phyloP scores from a whole-genome alignment of 2,888 invertebrate genomes.

The Orthosia cruda region DNA sequence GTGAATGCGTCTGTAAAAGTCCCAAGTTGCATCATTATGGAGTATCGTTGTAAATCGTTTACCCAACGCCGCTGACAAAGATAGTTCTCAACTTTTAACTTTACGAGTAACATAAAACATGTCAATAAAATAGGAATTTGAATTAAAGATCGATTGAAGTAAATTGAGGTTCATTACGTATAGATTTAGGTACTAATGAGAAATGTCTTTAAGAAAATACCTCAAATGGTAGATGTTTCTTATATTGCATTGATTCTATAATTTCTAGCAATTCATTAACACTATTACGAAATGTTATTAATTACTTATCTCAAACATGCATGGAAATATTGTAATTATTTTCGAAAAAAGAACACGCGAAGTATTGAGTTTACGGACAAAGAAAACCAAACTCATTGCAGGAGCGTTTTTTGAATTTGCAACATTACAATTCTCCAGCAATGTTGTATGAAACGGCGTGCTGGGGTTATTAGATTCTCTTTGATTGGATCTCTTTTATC shows the following conservation, averaged over 20 bases:
- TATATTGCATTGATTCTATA: not conserved
- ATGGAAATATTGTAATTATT: too few relatives aligned
- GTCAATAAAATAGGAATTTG: slow-evolving; percentile 56
- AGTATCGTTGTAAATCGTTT: slow-evolving; percentile 33
- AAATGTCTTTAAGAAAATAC: slow-evolving; percentile 13
- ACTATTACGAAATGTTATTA: slow-evolving; percentile 1
- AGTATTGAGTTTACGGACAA: too few relatives aligned
- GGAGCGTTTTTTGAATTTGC: too few relatives aligned
- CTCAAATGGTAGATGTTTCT: not conserved
- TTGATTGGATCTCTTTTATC: too few relatives aligned
- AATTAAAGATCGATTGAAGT: slow-evolving; percentile 47
- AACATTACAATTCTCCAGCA: too few relatives aligned
- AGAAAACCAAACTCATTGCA: too few relatives aligned
- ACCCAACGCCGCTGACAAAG: slow-evolving; percentile 4
- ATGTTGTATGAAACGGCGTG: too few relatives aligned
- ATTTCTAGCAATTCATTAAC: not conserved
- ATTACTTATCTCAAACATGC: too few relatives aligned
- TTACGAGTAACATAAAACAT: slow-evolving; percentile 47
- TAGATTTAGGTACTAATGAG: slow-evolving; percentile 17
- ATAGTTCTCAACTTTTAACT: slow-evolving; percentile 12
- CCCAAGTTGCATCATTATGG: slow-evolving; percentile 15
- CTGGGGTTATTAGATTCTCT: too few relatives aligned
- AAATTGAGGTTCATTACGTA: slow-evolving; percentile 26
- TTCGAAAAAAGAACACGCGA: too few relatives aligned
- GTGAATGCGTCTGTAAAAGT: slow-evolving; percentile 9